phyloP scores from a whole-genome alignment of 92 coral and sea anemone genomes.

The Phenganax marumi region DNA sequence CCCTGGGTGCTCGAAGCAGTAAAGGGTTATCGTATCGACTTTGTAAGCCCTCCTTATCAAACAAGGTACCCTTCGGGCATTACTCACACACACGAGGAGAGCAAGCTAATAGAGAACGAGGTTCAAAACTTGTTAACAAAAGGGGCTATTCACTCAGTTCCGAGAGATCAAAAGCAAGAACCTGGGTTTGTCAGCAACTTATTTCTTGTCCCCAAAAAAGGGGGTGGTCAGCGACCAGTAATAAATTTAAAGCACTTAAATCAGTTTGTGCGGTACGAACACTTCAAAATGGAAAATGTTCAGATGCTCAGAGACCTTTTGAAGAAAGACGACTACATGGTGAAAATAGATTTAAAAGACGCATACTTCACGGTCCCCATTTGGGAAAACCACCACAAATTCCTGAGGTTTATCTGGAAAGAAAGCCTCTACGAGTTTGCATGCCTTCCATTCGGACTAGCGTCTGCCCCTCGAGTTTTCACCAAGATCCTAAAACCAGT shows the following conservation, averaged over 20 bases:
- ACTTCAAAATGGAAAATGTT: conserved; percentile 7
- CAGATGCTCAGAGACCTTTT: conserved; percentile 48
- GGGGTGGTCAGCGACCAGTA: conserved; percentile 22
- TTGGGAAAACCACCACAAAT: conserved; percentile 26
- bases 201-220: conserved; percentile 60
- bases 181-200: conserved; percentile 54
- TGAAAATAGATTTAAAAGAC: conserved; percentile 58
- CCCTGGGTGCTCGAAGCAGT: conserved; percentile 49
- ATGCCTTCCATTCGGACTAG: conserved; percentile 59
- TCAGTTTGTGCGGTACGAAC: neutral
- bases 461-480: conserved; percentile 54
- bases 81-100: conserved; percentile 2
- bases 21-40: conserved; percentile 29
- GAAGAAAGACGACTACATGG: conserved; percentile 41
- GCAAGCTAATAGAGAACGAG: conserved; percentile 35
- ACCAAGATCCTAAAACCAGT: conserved; percentile 60
- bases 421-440: conserved; percentile 6
- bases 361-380: conserved; percentile 56
- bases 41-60: conserved; percentile 16
- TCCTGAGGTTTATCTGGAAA: conserved; percentile 11
- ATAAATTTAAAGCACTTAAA: neutral
- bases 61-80: neutral
- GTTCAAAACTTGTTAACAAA: conserved; percentile 52
- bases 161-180: conserved; percentile 39
- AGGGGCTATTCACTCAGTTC: conserved; percentile 53